Evolutionary conservation across 2,113 vertebrate genomes (phyloP).

Genomic region (Polypterus bichir): DNA sequence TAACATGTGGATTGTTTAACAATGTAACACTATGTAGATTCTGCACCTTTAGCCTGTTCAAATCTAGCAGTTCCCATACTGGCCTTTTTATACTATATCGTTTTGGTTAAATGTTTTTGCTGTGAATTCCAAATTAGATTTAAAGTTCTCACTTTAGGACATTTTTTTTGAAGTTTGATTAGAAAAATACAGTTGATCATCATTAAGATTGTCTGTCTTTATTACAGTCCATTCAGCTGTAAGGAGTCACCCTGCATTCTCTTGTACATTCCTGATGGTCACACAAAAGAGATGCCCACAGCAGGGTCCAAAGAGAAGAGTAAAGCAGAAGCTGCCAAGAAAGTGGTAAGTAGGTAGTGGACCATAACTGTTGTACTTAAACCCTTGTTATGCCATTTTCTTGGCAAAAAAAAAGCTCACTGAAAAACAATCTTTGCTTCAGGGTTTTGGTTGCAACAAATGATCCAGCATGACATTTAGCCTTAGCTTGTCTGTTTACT

Average conservation of each 20-base stretch:
- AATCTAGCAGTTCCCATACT: no score
- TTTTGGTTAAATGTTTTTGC: no score
- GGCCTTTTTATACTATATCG: no score
- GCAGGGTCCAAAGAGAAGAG: constrained; percentile 89
- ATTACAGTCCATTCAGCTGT: constrained; percentile 78
- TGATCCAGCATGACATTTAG: not conserved
- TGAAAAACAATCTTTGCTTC: not conserved
- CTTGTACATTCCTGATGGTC: constrained; percentile 89
- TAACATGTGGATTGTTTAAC: no score
- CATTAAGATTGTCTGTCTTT: not conserved
- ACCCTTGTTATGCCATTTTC: not conserved
- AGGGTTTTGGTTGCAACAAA: not conserved
- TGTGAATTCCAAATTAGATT: no score
- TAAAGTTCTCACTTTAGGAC: no score
- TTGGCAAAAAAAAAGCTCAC: not conserved
- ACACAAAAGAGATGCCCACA: constrained; percentile 95
- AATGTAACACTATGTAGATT: no score
- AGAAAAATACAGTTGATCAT: not conserved
- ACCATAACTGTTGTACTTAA: no score
- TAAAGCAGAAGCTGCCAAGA: constrained; percentile 58
- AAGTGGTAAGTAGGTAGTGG: constrained; percentile 47
- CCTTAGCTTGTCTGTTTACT: not conserved
- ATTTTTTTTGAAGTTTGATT: not conserved
- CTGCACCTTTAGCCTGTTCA: no score
- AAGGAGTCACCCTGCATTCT: constrained; percentile 85